A percentile compares a stretch with the other conserved stretches of the same genome.
These are phyloP conservation scores for Micromesistius poutassou DNA, from an alignment of 2,797 vertebrate genomes.

Conservation along the genomic window DNA sequence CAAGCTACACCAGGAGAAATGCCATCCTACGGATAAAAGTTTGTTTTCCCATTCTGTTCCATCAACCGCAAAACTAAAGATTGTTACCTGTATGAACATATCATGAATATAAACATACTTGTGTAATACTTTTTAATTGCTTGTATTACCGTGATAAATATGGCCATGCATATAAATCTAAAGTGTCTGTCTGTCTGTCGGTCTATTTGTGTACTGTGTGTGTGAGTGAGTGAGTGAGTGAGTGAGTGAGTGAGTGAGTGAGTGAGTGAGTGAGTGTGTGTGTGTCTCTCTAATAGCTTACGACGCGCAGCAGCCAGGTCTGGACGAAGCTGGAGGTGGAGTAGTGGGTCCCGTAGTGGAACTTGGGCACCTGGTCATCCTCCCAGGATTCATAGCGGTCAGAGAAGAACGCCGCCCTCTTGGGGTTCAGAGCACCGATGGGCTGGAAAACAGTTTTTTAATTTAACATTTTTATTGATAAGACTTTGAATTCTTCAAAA, in stretches of 20 bases:
- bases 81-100: neutral
- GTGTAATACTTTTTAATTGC: neutral
- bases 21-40: conserved; percentile 50
- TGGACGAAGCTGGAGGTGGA: conserved; percentile 94
- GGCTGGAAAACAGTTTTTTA: conserved; percentile 69
- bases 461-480: no score
- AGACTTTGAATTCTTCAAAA: no score
- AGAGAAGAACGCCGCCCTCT: conserved; percentile 92
- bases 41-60: conserved; percentile 27
- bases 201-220: neutral
- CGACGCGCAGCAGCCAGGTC: conserved; percentile 92
- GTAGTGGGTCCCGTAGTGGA: conserved; percentile 98
- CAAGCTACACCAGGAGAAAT: neutral
- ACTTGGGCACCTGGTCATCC: conserved; percentile 95
- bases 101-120: neutral
- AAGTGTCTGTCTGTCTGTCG: neutral
- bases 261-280: neutral
- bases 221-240: no score
- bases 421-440: conserved; percentile 93
- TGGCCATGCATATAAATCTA: neutral
- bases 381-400: conserved; percentile 95
- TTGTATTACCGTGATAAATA: neutral
- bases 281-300: conserved; percentile 68
- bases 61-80: neutral
- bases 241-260: no score